Evolutionary conservation across 2,888 invertebrate species (phyloP).

Genomic region (Vanessa cardui): DNA sequence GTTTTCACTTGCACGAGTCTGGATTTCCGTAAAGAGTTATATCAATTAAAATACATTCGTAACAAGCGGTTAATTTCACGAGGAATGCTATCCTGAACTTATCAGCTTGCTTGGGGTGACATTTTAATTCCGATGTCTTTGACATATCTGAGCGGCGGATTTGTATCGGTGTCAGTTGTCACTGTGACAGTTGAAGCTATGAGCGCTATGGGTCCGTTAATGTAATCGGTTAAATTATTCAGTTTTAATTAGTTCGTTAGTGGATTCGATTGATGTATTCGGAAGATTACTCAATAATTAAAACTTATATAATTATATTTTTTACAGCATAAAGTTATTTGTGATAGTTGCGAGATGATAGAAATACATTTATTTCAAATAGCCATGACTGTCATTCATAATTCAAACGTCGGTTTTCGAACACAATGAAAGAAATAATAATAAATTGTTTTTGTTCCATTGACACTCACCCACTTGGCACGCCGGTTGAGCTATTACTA

Average conservation of each 20-base stretch:
- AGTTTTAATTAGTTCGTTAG: constrained; percentile 29
- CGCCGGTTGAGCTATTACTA: constrained; percentile 33
- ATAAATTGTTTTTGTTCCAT: constrained; percentile 48
- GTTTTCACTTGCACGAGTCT: not conserved
- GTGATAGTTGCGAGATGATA: not conserved
- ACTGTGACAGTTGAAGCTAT: constrained; percentile 31
- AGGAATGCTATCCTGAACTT: constrained; percentile 35
- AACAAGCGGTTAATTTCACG: constrained; percentile 11
- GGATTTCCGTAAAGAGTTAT: not conserved
- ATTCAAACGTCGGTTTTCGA: constrained; percentile 25
- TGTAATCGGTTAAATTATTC: constrained; percentile 22
- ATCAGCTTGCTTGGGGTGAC: constrained; percentile 45
- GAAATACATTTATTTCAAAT: constrained; percentile 21
- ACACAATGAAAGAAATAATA: constrained; percentile 36
- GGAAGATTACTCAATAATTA: not conserved
- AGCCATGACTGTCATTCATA: constrained; percentile 35
- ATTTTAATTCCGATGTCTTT: constrained; percentile 54
- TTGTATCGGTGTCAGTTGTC: constrained; percentile 54
- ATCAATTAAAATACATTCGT: constrained; percentile 21
- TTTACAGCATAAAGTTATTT: no score
- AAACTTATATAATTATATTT: no score
- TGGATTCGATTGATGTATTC: not conserved
- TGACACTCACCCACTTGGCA: constrained; percentile 81
- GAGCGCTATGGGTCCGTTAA: constrained; percentile 23
- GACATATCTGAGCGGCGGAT: constrained; percentile 55